A percentile compares a stretch with the other conserved stretches of the same genome.
These are phyloP conservation scores for Drosophila infuscata DNA, from an alignment of 2,888 invertebrate genomes.

Conservation along the genomic window DNA sequence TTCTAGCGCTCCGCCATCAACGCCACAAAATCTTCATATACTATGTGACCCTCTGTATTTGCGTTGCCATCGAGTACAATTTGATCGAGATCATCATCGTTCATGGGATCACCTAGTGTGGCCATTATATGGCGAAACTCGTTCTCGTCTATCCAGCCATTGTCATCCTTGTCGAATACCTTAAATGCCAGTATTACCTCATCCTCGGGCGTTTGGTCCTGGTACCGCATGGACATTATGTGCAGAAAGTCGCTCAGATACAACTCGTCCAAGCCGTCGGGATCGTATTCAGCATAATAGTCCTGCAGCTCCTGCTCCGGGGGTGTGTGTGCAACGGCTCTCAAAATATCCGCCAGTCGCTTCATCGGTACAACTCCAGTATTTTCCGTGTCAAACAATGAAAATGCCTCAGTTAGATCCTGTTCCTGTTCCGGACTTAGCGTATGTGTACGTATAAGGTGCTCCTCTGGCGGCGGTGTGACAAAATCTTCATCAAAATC, in stretches of 20 bases:
- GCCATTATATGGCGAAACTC: slow-evolving; percentile 57
- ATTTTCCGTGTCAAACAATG: slow-evolving; percentile 40
- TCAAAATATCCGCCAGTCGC: slow-evolving; percentile 40
- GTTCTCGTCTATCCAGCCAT: slow-evolving; percentile 54
- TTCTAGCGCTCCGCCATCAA: slow-evolving; percentile 50
- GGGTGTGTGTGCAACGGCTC: slow-evolving; percentile 59
- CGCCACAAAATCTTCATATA: slow-evolving; percentile 57
- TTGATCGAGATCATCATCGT: slow-evolving; percentile 62
- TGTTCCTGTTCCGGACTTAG: slow-evolving; percentile 42
- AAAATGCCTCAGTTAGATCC: slow-evolving; percentile 55
- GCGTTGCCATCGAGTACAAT: slow-evolving; percentile 58
- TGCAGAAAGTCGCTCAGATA: slow-evolving; percentile 60
- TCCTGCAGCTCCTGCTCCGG: slow-evolving; percentile 57
- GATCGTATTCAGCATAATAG: slow-evolving; percentile 58
- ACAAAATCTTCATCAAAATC: slow-evolving; percentile 55
- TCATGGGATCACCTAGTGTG: slow-evolving; percentile 53
- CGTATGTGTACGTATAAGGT: slow-evolving; percentile 37
- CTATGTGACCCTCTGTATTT: slow-evolving; percentile 65
- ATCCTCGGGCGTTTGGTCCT: slow-evolving; percentile 51
- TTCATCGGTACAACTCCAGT: slow-evolving; percentile 54
- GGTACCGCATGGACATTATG: slow-evolving; percentile 57
- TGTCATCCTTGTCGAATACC: slow-evolving; percentile 53
- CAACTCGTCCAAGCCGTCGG: slow-evolving; percentile 53
- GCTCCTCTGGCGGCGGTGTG: slow-evolving; percentile 59
- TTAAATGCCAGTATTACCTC: slow-evolving; percentile 61